These are phyloP conservation scores for Atractosteus spatula DNA, from an alignment of 2,113 vertebrate species.

Conservation along the genomic window DNA sequence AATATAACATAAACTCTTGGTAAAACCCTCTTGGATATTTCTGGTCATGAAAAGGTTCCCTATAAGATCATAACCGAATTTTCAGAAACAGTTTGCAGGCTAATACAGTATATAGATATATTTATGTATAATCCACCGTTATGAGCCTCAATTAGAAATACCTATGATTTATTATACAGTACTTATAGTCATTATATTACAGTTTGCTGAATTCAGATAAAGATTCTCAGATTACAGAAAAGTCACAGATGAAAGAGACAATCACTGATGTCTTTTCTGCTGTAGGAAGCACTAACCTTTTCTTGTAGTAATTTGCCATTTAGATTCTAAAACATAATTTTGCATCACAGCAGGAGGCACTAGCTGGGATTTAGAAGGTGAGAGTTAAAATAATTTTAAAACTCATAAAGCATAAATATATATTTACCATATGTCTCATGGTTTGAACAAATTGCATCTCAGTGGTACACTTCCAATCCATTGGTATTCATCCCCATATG, in stretches of 20 bases:
- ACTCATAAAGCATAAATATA: constrained; percentile 60
- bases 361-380: constrained; percentile 80
- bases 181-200: too few relatives aligned
- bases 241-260: neutral
- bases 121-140: too few relatives aligned
- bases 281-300: constrained; percentile 32
- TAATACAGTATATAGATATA: too few relatives aligned
- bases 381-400: constrained; percentile 45
- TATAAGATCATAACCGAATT: too few relatives aligned
- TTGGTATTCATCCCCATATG: constrained; percentile 42
- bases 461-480: constrained; percentile 60
- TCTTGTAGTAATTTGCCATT: constrained; percentile 45
- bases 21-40: too few relatives aligned
- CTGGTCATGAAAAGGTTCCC: too few relatives aligned
- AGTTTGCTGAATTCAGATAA: too few relatives aligned
- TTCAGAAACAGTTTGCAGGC: too few relatives aligned
- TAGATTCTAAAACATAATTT: constrained; percentile 57
- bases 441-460: constrained; percentile 54
- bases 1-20: too few relatives aligned
- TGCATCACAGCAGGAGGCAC: constrained; percentile 73
- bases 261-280: too few relatives aligned
- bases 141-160: too few relatives aligned
- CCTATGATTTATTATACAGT: too few relatives aligned
- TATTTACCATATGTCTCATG: constrained; percentile 62
- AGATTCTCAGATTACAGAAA: neutral